Conservation (phyloP, 2,888 invertebrate genomes). For the Drosophila nr. fundita region DNA sequence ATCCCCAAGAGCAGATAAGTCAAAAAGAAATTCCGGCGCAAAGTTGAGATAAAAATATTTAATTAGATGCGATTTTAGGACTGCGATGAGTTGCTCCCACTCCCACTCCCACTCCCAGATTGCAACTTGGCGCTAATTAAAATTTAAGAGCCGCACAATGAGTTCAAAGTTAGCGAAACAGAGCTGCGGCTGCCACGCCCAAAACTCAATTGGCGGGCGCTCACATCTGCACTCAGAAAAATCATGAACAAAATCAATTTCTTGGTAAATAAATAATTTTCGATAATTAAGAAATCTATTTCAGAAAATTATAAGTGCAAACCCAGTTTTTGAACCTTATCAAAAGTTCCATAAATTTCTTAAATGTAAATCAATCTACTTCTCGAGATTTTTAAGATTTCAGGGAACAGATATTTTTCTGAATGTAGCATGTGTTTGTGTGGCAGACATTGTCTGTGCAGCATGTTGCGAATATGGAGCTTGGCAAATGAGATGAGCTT, state of each 20-base stretch:
- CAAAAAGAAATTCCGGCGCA: slow-evolving; percentile 27
- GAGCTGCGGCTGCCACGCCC: slow-evolving; percentile 27
- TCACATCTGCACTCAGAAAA: slow-evolving; percentile 9
- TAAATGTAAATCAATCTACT: background rate
- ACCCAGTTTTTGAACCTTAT: no score
- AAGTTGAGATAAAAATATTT: slow-evolving; percentile 60
- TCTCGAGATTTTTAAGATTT: background rate
- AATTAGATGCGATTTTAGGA: slow-evolving; percentile 67
- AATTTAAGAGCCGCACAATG: slow-evolving; percentile 81
- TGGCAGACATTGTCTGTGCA: slow-evolving; percentile 35
- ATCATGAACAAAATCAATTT: background rate
- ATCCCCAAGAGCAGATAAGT: slow-evolving; percentile 7
- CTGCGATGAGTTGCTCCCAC: slow-evolving; percentile 43
- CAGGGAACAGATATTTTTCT: background rate
- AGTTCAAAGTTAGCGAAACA: slow-evolving; percentile 75
- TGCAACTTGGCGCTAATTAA: slow-evolving; percentile 75
- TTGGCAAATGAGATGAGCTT: slow-evolving; percentile 40
- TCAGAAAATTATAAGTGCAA: background rate
- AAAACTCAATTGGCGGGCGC: slow-evolving; percentile 3
- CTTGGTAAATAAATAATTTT: background rate
- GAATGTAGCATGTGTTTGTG: slow-evolving; percentile 33
- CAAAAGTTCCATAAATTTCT: background rate
- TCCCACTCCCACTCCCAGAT: slow-evolving; percentile 41
- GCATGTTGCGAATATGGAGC: slow-evolving; percentile 44
- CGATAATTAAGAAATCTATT: background rate